Percentiles rank a stretch among this genome's conserved stretches.
phyloP scores from a whole-genome alignment of 2,888 invertebrate genomes.

The Zygaena filipendulae region DNA sequence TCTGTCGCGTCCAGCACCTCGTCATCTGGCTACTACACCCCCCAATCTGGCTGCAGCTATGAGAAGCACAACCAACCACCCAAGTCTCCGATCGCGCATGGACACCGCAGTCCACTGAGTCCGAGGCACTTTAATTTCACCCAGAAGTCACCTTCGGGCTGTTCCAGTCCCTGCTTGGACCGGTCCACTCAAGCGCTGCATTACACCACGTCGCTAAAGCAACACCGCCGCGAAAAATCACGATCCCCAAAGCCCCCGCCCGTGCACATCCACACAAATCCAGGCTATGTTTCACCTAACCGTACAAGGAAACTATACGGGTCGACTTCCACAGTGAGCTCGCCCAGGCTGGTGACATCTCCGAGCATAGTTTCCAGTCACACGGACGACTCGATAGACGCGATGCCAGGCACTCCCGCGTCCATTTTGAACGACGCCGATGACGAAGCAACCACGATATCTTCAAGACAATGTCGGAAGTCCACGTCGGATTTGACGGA shows the following conservation, averaged over 20 bases:
- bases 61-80: constrained; percentile 54
- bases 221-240: constrained; percentile 49
- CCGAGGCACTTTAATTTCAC: constrained; percentile 71
- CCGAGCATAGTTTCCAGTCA: constrained; percentile 62
- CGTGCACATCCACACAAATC: constrained; percentile 71
- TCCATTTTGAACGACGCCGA: constrained; percentile 49
- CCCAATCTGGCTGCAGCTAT: constrained; percentile 62
- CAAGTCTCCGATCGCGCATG: constrained; percentile 62
- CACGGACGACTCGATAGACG: constrained; percentile 54
- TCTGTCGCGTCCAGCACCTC: constrained; percentile 63
- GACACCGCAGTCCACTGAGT: constrained; percentile 68
- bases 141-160: constrained; percentile 52
- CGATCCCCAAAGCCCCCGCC: constrained; percentile 60
- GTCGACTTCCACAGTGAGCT: constrained; percentile 55
- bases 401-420: constrained; percentile 49
- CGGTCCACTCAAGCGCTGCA: constrained; percentile 36
- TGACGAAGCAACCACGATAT: constrained; percentile 53
- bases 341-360: constrained; percentile 48
- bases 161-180: constrained; percentile 52
- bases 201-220: constrained; percentile 52
- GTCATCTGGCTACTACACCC: constrained; percentile 66
- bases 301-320: constrained; percentile 49
- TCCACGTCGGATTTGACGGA: constrained; percentile 82
- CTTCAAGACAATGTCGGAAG: constrained; percentile 71
- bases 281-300: constrained; percentile 69